A percentile compares a stretch with the other conserved stretches of the same genome.
phyloP scores from a whole-genome alignment of 2,113 vertebrate species.

The Megaleporinus macrocephalus region DNA sequence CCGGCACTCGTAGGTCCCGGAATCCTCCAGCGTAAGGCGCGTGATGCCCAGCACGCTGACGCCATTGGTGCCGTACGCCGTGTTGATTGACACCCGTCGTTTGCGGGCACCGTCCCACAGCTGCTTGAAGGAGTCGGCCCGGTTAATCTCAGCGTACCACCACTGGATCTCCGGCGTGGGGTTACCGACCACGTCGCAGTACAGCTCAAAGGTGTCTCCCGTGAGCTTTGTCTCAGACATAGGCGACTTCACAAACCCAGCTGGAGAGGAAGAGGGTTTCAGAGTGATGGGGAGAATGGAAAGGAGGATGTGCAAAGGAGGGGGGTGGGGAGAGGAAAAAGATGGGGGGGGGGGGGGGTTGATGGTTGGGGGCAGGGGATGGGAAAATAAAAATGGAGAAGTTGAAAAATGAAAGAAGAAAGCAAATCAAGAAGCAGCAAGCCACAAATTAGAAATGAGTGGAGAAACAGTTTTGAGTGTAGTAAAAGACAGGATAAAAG shows the following conservation, averaged over 20 bases:
- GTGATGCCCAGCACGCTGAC: slow-evolving; percentile 97
- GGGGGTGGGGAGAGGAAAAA: slow-evolving; percentile 62
- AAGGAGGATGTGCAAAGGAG: slow-evolving; percentile 59
- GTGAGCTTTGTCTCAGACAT: slow-evolving; percentile 99
- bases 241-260: slow-evolving; percentile 99
- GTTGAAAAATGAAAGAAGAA: slow-evolving; percentile 63
- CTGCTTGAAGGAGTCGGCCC: slow-evolving; percentile 98
- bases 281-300: slow-evolving; percentile 60
- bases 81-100: slow-evolving; percentile 95
- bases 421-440: slow-evolving; percentile 65
- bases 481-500: slow-evolving; percentile 35
- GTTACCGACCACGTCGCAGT: slow-evolving; percentile 98
- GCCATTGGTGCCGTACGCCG: slow-evolving; percentile 92
- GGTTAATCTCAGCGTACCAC: slow-evolving; percentile 99
- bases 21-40: slow-evolving; percentile 95
- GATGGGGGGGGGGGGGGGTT: slow-evolving; percentile 46
- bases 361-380: too few relatives aligned
- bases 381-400: slow-evolving; percentile 64
- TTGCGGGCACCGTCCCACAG: slow-evolving; percentile 97
- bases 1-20: slow-evolving; percentile 98
- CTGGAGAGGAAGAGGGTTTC: slow-evolving; percentile 83
- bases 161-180: slow-evolving; percentile 99
- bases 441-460: slow-evolving; percentile 62
- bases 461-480: slow-evolving; percentile 30
- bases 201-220: slow-evolving; percentile 99